These are phyloP conservation scores for Arnoldichthys spilopterus DNA, from an alignment of 2,797 vertebrate species.

Conservation along the genomic window DNA sequence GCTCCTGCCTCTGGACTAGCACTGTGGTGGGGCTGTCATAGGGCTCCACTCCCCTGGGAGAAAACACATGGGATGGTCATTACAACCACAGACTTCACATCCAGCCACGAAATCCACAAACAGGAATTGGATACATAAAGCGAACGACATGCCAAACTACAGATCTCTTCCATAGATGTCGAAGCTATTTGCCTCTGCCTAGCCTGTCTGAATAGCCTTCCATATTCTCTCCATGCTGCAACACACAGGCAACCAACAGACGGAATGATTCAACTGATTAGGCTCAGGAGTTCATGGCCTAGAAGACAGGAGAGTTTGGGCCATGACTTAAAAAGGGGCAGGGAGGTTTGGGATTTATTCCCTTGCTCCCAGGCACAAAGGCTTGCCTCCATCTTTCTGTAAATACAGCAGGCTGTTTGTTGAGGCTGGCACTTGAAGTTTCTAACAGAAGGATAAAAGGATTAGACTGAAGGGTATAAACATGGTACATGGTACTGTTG, in stretches of 20 bases:
- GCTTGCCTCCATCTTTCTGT: conserved; percentile 15
- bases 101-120: background rate
- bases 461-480: conserved; percentile 47
- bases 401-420: conserved; percentile 40
- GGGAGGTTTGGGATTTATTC: conserved; percentile 2
- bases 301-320: background rate
- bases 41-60: conserved; percentile 88
- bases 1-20: conserved; percentile 91
- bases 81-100: background rate
- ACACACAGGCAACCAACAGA: background rate
- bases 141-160: background rate
- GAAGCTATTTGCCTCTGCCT: background rate
- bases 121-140: background rate
- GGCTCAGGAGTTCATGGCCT: conserved; percentile 9
- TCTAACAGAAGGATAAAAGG: conserved; percentile 40
- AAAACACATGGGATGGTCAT: background rate
- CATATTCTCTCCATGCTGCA: conserved; percentile 1
- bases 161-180: background rate
- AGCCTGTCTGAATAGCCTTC: background rate
- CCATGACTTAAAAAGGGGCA: conserved; percentile 3
- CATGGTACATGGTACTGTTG: conserved; percentile 20
- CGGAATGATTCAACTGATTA: conserved; percentile 40
- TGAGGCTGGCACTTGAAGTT: conserved; percentile 26
- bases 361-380: conserved; percentile 12
- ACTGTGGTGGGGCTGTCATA: conserved; percentile 88